Evolutionary conservation across 2,797 vertebrate genomes (phyloP), one percentile per base, ranked within the genome.

Genomic region (Trichosurus vulpecula): DNA sequence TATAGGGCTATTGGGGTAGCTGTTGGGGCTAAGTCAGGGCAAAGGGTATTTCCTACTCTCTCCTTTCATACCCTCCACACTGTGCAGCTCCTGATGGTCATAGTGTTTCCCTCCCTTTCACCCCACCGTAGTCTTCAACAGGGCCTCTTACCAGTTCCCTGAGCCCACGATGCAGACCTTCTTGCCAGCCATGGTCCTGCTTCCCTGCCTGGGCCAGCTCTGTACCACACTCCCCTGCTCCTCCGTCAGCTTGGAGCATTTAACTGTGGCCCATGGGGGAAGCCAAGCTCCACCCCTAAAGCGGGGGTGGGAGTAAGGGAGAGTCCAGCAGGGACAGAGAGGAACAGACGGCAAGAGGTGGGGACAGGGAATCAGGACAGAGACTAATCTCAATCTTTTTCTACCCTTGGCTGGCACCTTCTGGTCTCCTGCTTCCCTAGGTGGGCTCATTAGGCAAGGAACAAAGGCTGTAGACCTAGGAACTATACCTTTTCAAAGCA

Each of bases 151-250:
- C 99, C 99, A 99, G 99, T 99, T 99, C 95, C 99, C 99, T 0
- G 99, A 99, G 98, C 99, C 99, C 93, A 99, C 98, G 97, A 99
- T 97, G 98, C 99, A 99, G 95, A 99, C 98, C 98, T 99, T 99
- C 98, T 98, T 98, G 92, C 98, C 97, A 0, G 98, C 98, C 99
- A 99, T 99, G 97, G 98, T 97, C 96, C 90, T 0, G 92, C 0
- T 93, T 94, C 96, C 87, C 90, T 14, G 91, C 2, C 4, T 8
- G 0, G 51, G 54, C 95, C 54, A 0, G 52, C 47, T 54, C 35
- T 30, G 47, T 97, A 81, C 97, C 98, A 97, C 97, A 94, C 74
- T 97, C 81, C 95, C 95, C 74, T 57, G 96, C 93, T 94, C 92
- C 91, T 87, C 94, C 92, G 90, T 95, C 2, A 4, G 47, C 95